Evolutionary conservation across 2,888 invertebrate species (phyloP).

Genomic region (Andrena bucephala): DNA sequence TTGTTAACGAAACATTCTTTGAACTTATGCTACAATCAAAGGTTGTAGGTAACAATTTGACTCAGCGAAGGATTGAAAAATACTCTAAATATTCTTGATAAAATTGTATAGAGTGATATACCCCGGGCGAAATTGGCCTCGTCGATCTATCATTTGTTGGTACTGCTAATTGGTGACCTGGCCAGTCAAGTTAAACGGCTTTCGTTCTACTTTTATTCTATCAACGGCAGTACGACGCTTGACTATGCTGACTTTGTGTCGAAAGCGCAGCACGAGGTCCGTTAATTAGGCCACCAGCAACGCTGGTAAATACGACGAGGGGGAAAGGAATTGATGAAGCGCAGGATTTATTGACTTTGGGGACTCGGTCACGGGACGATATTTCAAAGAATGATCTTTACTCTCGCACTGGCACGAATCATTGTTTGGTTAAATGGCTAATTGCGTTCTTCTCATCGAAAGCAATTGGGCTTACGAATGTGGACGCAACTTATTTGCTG

Average conservation of each 20-base stretch:
- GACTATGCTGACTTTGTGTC: conserved; percentile 4
- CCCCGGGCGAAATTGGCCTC: neutral
- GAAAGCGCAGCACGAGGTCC: conserved; percentile 13
- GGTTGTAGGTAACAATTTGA: neutral
- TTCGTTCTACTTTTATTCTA: conserved; percentile 62
- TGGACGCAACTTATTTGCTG: neutral
- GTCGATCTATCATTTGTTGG: conserved; percentile 41
- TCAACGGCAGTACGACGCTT: conserved; percentile 28
- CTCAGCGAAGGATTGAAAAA: neutral
- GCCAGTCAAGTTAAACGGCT: conserved; percentile 48
- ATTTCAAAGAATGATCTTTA: conserved; percentile 19
- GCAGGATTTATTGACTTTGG: conserved; percentile 28
- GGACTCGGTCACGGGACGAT: neutral
- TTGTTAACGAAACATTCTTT: neutral
- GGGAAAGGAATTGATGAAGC: conserved; percentile 39
- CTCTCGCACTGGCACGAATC: neutral
- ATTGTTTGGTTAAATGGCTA: neutral
- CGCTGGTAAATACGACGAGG: conserved; percentile 35
- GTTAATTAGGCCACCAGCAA: conserved; percentile 43
- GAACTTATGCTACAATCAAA: neutral
- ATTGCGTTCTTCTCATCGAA: neutral
- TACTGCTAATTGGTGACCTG: conserved; percentile 56
- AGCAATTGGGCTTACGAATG: neutral
- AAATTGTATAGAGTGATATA: neutral
- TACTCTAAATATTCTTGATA: neutral